These are phyloP conservation scores for Antennarius maculatus DNA, from an alignment of 2,797 vertebrate genomes.

Conservation along the genomic window DNA sequence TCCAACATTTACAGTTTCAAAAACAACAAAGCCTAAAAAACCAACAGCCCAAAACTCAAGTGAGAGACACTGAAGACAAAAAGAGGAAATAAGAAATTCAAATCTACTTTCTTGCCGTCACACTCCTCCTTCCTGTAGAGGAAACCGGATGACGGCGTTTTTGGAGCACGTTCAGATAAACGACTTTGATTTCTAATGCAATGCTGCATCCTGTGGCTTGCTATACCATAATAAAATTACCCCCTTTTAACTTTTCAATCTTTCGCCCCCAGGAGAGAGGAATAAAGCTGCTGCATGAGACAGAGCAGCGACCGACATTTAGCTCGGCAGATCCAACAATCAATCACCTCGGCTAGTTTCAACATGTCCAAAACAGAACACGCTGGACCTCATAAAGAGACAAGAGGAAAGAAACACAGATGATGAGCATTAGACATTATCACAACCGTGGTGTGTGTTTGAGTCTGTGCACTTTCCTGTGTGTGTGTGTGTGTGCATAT, in stretches of 20 bases:
- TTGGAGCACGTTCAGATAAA: slow-evolving; percentile 79
- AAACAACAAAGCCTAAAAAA: slow-evolving; percentile 30
- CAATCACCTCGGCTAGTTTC: slow-evolving; percentile 75
- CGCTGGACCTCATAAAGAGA: slow-evolving; percentile 49
- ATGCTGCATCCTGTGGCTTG: slow-evolving; percentile 74
- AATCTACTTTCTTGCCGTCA: slow-evolving; percentile 77
- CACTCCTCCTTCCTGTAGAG: slow-evolving; percentile 76
- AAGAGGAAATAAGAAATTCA: slow-evolving; percentile 76
- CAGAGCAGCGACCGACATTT: slow-evolving; percentile 70
- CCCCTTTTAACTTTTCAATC: slow-evolving; percentile 76
- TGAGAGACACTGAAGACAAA: slow-evolving; percentile 50
- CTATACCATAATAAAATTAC: slow-evolving; percentile 81
- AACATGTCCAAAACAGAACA: slow-evolving; percentile 75
- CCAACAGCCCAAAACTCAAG: slow-evolving; percentile 32
- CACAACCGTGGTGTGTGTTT: slow-evolving; percentile 25
- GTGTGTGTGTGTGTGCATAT: slow-evolving; percentile 20
- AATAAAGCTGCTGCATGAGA: slow-evolving; percentile 68
- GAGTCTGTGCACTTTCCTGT: slow-evolving; percentile 37
- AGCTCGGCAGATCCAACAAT: slow-evolving; percentile 70
- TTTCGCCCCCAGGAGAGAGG: slow-evolving; percentile 53
- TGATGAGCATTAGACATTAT: slow-evolving; percentile 62
- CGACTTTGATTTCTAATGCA: slow-evolving; percentile 78
- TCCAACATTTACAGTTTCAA: slow-evolving; percentile 24
- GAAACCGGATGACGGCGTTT: slow-evolving; percentile 75
- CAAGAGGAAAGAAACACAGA: slow-evolving; percentile 47